Evolutionary conservation across 23 tunicate species (phyloP).

Genomic region (Pegea sp.): DNA sequence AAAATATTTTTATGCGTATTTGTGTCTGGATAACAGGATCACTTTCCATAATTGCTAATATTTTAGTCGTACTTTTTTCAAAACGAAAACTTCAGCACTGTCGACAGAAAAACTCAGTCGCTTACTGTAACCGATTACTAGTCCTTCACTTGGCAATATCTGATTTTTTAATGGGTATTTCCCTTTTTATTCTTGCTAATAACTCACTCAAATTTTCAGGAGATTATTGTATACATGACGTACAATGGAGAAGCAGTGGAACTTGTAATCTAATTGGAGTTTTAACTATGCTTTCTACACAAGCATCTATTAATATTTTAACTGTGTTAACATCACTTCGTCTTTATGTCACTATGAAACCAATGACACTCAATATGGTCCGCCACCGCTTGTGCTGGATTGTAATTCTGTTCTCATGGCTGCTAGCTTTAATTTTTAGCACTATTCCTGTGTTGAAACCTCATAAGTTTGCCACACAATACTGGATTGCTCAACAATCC

Average conservation of each 20-base stretch:
- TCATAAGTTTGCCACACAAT: constrained; percentile 1
- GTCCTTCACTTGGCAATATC: constrained; percentile 16
- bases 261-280: constrained; percentile 15
- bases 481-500: not conserved
- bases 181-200: constrained; percentile 8
- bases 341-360: constrained; percentile 6
- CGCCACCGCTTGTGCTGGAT: not conserved
- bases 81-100: not conserved
- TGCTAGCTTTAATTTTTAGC: constrained; percentile 5
- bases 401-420: constrained; percentile 5
- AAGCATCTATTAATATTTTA: constrained; percentile 16
- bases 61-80: not conserved
- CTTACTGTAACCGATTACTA: constrained; percentile 5
- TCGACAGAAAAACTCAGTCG: not conserved
- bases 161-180: constrained; percentile 39
- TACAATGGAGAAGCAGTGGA: constrained; percentile 17
- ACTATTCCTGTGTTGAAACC: constrained; percentile 10
- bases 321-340: constrained; percentile 14
- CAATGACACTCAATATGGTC: constrained; percentile 2
- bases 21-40: constrained; percentile 11
- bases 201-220: constrained; percentile 19
- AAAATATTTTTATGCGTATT: not conserved
- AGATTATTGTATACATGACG: constrained; percentile 10
- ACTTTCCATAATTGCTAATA: constrained; percentile 5
- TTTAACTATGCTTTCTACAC: constrained; percentile 19